phyloP scores from a whole-genome alignment of 2,113 vertebrate species.

The Tretioscincus oriximinensis region DNA sequence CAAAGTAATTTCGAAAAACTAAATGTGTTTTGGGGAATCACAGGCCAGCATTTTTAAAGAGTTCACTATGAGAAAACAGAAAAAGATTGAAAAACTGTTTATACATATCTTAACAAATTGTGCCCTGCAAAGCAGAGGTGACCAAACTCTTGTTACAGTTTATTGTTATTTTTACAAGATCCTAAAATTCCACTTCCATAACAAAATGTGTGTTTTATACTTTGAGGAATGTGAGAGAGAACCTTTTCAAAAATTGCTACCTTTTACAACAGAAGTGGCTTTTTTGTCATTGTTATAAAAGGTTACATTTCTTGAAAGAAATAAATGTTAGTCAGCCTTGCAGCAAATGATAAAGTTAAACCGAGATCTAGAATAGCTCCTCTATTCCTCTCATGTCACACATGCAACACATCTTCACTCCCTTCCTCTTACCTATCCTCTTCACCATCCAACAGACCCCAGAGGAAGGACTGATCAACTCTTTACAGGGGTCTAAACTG shows the following conservation, averaged over 20 bases:
- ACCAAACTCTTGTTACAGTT: no score
- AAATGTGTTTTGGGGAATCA: constrained; percentile 23
- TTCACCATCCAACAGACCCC: no score
- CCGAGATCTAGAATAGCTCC: neutral
- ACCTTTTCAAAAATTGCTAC: constrained; percentile 38
- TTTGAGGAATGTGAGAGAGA: constrained; percentile 28
- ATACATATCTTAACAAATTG: constrained; percentile 38
- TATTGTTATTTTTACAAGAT: constrained; percentile 27
- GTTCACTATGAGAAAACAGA: constrained; percentile 48
- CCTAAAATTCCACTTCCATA: constrained; percentile 38
- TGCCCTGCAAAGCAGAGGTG: neutral
- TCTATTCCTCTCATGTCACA: neutral
- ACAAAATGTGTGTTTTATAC: constrained; percentile 34
- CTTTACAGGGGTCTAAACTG: neutral
- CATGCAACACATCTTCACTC: neutral
- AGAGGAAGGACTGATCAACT: neutral
- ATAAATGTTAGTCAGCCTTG: no score
- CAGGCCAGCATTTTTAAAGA: constrained; percentile 52
- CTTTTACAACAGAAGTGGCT: neutral
- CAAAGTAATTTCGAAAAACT: no score
- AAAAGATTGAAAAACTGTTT: constrained; percentile 35
- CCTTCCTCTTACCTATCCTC: neutral
- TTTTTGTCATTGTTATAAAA: neutral
- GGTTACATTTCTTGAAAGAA: neutral
- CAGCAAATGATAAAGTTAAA: neutral